Base-by-base conservation (phyloP, 2,113 vertebrate genomes). In the Corythoichthys haematopterus region DNA sequence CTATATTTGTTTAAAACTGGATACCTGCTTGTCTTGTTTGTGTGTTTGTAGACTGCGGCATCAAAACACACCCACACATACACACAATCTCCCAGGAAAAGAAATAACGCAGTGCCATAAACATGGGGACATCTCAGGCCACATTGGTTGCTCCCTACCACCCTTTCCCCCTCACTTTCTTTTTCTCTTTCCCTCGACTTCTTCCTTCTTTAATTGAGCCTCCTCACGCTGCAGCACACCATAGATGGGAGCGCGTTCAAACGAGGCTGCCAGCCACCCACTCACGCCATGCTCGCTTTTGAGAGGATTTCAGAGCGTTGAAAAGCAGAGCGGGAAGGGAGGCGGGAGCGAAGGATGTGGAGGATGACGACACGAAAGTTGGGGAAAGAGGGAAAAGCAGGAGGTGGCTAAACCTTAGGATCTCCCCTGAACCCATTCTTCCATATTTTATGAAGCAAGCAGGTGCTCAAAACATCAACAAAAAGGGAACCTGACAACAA, bases 251-350 rank as follows among this genome's bases (percentile, higher is more conserved):
- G 68, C 73, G 78, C 35, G 67, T 66, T 89, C 64, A 75, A 64
- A 81, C 84, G 75, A 74, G 10, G 74, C 80, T 84, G 79, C 76
- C 84, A 86, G 79, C 87, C 88, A 77, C 88, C 88, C 85, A 90
- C 88, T 85, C 84, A 64, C 80, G 81, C 75, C 87, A 87, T 0
- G 50, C 87, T 88, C 81, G 82, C 84, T 84, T 87, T 83, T 73
- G 81, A 88, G 81, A 86, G 80, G 69, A 84, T 85, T 77, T 78
- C 78, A n/a, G 72, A 78, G 70, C 69, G 76, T 56, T 79, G 70
- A 80, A 80, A 78, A 74, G 75, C 75, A 75, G 66, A 76, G 74
- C 40, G 12, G 40, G 79, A 76, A 75, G 69, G 72, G 78, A 70
- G 72, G 71, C 28, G 64, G 66, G 55, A 64, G 64, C 64, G 60